Conservation (phyloP, 2,113 vertebrate genomes). For the Colinus virginianus region DNA sequence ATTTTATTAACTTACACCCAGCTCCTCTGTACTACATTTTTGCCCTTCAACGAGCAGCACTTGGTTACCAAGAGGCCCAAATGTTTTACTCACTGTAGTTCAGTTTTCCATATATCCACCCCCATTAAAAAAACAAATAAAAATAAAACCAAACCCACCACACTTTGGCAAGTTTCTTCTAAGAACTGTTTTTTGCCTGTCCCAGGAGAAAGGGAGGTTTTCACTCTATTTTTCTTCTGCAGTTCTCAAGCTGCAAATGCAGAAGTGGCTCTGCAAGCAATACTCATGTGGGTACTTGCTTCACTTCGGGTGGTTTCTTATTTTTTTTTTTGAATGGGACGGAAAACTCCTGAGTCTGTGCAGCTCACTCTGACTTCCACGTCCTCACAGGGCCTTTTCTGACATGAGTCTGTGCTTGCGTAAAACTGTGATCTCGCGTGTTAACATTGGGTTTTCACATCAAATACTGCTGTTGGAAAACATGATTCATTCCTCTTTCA, state of each 20-base stretch:
- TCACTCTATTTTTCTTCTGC: not conserved
- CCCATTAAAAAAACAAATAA: not conserved
- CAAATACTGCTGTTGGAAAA: not conserved
- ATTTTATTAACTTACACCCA: not conserved
- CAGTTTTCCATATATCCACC: not conserved
- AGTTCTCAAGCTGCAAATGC: not conserved
- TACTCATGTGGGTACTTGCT: not conserved
- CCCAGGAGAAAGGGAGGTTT: not conserved
- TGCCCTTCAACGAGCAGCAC: not conserved
- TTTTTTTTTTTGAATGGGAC: not conserved
- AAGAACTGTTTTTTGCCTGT: not conserved
- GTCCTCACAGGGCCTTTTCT: not conserved
- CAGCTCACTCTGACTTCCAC: not conserved
- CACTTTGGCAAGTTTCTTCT: not conserved
- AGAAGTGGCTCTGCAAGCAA: not conserved
- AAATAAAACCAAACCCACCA: not conserved
- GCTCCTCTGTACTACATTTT: not conserved
- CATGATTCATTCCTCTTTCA: not conserved
- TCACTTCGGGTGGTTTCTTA: not conserved
- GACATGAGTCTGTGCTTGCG: not conserved
- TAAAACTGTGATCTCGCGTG: not conserved
- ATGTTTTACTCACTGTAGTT: not conserved
- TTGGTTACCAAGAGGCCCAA: not conserved
- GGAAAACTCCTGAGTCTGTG: not conserved
- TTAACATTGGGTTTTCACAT: not conserved